Base-by-base conservation (phyloP, 2,797 vertebrate genomes). In the Sparus aurata region DNA sequence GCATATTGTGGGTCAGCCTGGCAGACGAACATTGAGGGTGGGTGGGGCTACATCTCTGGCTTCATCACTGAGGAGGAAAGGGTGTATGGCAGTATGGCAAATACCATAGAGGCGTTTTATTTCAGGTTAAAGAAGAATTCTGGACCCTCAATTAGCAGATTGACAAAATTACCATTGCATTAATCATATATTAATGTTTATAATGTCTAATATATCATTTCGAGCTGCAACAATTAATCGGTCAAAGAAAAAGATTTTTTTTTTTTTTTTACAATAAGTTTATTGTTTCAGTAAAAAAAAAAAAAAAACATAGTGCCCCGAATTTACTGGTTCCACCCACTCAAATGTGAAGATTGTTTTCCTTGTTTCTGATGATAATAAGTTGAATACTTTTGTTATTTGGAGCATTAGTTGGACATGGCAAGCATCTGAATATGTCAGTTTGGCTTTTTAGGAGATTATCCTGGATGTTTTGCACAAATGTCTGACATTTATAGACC, bases 1-100 rank as follows among this genome's bases (percentile, higher is more conserved):
- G 88, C 88, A 86, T 77, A 27, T 63, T 73, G 61, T 73, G 57
- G 79, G 81, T 82, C 79, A 79, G 80, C 43, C 83, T 92, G 90
- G 87, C 85, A 67, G 77, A 57, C 58, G 73, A 77, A 75, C 86
- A 86, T 68, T 72, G 58, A 60, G 74, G 55, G 76, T 69, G 85
- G 89, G 74, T 73, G 82, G 80, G 77, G 73, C 73, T 57, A 76
- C 23, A 30, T 82, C 67, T 80, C 66, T 53, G 61, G 50, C 67
- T 74, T 67, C 68, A 63, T 88, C 81, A 81, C 52, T 69, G 16
- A 43, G 15, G 66, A 78, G 7, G 60, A 67, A 55, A 69, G 30
- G 41, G 34, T 55, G 75, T 38, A 38, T 38, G 38, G 38, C 20
- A 54, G 58, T 53, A 22, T 55, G 47, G 64, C 60, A 75, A 65